Conservation (phyloP, 2,113 vertebrate genomes). For the Melanerpes formicivorus region DNA sequence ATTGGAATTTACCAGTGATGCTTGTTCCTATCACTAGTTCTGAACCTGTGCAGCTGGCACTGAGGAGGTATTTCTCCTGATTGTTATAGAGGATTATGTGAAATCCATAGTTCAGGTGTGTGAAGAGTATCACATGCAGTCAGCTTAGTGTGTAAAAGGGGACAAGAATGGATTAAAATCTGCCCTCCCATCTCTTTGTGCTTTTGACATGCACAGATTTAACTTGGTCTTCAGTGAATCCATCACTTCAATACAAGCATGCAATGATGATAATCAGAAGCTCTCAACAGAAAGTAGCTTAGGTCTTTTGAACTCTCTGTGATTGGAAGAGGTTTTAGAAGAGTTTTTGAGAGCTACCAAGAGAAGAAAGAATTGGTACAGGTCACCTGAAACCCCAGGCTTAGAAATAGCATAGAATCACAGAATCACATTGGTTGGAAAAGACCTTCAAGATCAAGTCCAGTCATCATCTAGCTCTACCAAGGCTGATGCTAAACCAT, state of each 20-base stretch:
- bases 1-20: background rate
- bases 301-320: background rate
- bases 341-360: background rate
- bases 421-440: no score
- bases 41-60: background rate
- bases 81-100: background rate
- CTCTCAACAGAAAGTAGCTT: background rate
- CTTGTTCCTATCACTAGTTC: background rate
- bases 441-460: no score
- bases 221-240: background rate
- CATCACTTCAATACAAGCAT: background rate
- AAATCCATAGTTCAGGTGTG: background rate
- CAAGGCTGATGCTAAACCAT: no score
- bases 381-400: background rate
- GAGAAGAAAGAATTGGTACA: background rate
- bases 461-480: no score
- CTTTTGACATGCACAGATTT: background rate
- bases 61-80: background rate
- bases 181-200: accelerated
- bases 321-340: background rate
- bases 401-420: background rate
- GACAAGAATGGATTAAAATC: background rate
- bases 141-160: background rate
- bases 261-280: background rate
- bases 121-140: background rate